Evolutionary conservation across 2,113 vertebrate genomes (phyloP).

Genomic region (Trinectes maculatus): DNA sequence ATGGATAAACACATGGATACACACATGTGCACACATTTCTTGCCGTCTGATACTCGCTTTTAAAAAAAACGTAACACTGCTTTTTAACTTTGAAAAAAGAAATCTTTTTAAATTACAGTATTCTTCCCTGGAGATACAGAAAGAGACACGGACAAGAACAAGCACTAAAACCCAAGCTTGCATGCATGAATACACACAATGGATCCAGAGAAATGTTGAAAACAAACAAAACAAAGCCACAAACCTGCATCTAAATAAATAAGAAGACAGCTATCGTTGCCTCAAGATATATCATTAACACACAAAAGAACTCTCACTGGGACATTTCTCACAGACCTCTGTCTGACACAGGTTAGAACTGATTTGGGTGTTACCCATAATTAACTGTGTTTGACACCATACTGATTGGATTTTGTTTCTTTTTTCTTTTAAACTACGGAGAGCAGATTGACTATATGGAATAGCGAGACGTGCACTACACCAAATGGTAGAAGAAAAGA

Average conservation of each 20-base stretch:
- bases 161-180: conserved; percentile 67
- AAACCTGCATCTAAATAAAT: conserved; percentile 62
- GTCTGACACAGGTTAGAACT: conserved; percentile 52
- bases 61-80: conserved; percentile 32
- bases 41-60: conserved; percentile 46
- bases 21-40: conserved; percentile 14
- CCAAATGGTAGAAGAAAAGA: conserved; percentile 37
- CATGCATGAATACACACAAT: conserved; percentile 72
- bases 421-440: conserved; percentile 9
- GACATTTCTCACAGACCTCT: conserved; percentile 43
- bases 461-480: conserved; percentile 58
- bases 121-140: conserved; percentile 33
- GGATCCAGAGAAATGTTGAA: conserved; percentile 49
- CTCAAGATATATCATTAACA: conserved; percentile 58
- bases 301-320: conserved; percentile 52
- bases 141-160: conserved; percentile 47
- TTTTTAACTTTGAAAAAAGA: conserved; percentile 50
- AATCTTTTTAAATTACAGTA: conserved; percentile 23
- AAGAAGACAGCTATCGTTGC: conserved; percentile 61
- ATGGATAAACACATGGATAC: conserved; percentile 17
- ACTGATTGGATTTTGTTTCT: conserved; percentile 7
- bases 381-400: conserved; percentile 42
- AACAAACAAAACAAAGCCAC: conserved; percentile 60
- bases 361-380: conserved; percentile 41
- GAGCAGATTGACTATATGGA: conserved; percentile 33